Percentiles rank a stretch among this genome's conserved stretches.
These are phyloP conservation scores for Lasius fuliginosus DNA, from an alignment of 2,888 invertebrate genomes.

Conservation along the genomic window DNA sequence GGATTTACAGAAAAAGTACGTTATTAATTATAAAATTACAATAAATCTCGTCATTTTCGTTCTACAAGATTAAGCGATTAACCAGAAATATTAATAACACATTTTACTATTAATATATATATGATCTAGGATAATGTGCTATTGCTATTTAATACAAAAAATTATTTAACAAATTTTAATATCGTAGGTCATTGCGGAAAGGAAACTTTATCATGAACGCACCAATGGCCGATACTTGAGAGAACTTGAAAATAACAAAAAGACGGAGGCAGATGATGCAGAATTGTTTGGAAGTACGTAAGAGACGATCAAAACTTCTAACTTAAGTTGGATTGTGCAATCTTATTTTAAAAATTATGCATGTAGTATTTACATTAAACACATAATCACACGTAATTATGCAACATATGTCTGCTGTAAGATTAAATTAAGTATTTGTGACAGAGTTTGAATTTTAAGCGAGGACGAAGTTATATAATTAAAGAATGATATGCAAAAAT, in stretches of 20 bases:
- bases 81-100: too few species aligned
- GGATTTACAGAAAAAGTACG: conserved; percentile 87
- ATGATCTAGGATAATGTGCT: neutral
- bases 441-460: neutral
- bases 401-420: neutral
- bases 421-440: neutral
- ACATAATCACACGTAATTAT: neutral
- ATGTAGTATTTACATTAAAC: neutral
- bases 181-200: conserved; percentile 78
- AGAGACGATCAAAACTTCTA: neutral
- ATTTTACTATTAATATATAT: neutral
- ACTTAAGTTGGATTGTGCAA: neutral
- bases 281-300: conserved; percentile 27
- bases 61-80: neutral
- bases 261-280: neutral
- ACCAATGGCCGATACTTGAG: conserved; percentile 68
- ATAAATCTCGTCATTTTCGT: neutral
- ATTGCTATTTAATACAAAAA: neutral
- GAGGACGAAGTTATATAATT: neutral
- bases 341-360: neutral
- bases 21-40: neutral
- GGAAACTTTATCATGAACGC: conserved; percentile 76
- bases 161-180: neutral
- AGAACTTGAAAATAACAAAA: neutral
- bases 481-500: neutral